A percentile compares a stretch with the other conserved stretches of the same genome.
These are phyloP conservation scores for Eulemur mongoz DNA, from an alignment of 2,797 vertebrate genomes.

Conservation along the genomic window DNA sequence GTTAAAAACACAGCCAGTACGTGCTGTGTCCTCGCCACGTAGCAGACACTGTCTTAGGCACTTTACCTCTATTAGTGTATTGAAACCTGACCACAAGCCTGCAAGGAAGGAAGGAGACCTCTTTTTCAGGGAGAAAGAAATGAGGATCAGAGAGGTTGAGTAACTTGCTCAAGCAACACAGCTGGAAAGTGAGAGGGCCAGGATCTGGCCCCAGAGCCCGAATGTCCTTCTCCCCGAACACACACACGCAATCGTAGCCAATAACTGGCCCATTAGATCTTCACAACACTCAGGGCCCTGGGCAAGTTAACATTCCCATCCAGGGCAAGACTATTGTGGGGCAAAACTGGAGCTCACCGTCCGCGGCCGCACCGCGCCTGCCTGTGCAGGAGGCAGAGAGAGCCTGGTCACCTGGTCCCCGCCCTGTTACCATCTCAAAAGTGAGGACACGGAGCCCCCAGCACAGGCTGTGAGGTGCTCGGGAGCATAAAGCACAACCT, in stretches of 20 bases:
- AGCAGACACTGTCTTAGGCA: background rate
- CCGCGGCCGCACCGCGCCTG: no score
- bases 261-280: background rate
- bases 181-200: background rate
- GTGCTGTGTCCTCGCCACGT: accelerated
- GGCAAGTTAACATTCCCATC: background rate
- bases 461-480: background rate
- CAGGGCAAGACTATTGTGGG: background rate
- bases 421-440: background rate
- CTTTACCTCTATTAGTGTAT: background rate
- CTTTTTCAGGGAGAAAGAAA: background rate
- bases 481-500: background rate
- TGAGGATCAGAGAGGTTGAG: background rate
- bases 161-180: background rate
- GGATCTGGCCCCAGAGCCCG: background rate
- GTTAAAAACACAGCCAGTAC: no score
- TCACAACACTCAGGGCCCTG: background rate
- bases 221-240: no score
- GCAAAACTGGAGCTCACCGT: background rate
- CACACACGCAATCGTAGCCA: background rate
- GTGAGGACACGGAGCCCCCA: background rate
- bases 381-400: background rate
- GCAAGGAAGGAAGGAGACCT: background rate
- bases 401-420: background rate
- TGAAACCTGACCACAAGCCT: background rate